Evolutionary conservation across 1,140 invertebrate genomes (phyloP).

Genomic region (Acromyrmex charruanus): DNA sequence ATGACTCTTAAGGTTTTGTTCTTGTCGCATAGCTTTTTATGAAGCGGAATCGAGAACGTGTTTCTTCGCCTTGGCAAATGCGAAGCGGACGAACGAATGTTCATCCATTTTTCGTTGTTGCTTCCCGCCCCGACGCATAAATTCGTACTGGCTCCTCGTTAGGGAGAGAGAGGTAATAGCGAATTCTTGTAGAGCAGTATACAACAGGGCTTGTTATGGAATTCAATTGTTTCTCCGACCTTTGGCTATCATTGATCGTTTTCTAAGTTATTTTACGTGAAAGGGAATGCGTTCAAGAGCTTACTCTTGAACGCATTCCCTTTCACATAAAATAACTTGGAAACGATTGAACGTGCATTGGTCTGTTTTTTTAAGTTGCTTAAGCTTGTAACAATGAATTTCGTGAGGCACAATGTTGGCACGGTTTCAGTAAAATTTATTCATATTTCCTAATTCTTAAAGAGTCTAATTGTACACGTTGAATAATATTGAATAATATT

Average conservation of each 20-base stretch:
- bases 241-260: not conserved
- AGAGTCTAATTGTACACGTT: not conserved
- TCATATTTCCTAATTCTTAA: not conserved
- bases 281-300: conserved; percentile 56
- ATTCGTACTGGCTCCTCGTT: conserved; percentile 76
- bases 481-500: conserved; percentile 6
- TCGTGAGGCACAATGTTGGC: not conserved
- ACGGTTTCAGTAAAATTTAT: not conserved
- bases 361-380: conserved; percentile 8
- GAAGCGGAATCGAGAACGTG: conserved; percentile 17
- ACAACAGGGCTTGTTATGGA: conserved; percentile 22
- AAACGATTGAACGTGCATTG: not conserved
- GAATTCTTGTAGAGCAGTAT: conserved; percentile 64
- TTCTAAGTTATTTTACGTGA: conserved; percentile 71
- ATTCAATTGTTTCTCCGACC: conserved; percentile 68
- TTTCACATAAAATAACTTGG: conserved; percentile 71
- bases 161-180: conserved; percentile 69
- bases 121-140: conserved; percentile 65
- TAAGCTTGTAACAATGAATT: not conserved
- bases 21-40: conserved; percentile 38
- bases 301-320: conserved; percentile 60
- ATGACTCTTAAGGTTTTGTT: conserved; percentile 15
- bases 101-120: conserved; percentile 50
- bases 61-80: conserved; percentile 8
- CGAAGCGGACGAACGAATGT: conserved; percentile 30